Conservation (phyloP, 2,113 vertebrate species). For the Thalassarche chlororhynchos region DNA sequence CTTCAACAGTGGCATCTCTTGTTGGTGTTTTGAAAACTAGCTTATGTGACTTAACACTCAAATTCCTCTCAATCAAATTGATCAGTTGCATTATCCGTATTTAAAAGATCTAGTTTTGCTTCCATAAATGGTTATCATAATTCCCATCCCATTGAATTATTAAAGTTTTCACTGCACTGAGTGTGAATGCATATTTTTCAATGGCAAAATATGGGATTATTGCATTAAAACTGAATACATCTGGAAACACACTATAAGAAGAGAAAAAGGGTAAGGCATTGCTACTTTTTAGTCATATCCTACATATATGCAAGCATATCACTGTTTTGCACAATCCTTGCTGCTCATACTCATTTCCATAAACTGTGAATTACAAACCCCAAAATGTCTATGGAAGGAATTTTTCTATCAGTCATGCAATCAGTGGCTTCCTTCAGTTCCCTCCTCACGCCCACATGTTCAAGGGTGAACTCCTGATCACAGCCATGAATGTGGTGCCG, state of each 20-base stretch:
- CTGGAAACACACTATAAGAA: neutral
- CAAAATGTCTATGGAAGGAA: neutral
- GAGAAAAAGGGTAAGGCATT: neutral
- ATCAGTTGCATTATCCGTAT: neutral
- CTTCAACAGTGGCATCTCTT: neutral
- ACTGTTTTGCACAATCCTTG: neutral
- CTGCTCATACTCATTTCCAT: neutral
- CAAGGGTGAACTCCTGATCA: neutral
- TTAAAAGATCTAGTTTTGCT: neutral
- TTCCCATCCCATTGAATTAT: neutral
- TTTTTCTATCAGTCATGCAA: neutral
- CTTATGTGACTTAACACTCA: neutral
- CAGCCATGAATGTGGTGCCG: neutral
- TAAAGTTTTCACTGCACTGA: neutral
- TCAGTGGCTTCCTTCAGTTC: neutral
- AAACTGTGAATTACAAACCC: neutral
- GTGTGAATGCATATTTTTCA: neutral
- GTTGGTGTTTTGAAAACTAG: neutral
- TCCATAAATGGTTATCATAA: neutral
- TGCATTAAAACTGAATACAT: neutral
- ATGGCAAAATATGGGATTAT: neutral
- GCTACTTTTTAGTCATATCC: neutral
- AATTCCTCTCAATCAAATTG: neutral
- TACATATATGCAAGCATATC: neutral
- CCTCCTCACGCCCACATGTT: neutral